phyloP scores from a whole-genome alignment of 2,113 vertebrate species.

The Laterallus jamaicensis region DNA sequence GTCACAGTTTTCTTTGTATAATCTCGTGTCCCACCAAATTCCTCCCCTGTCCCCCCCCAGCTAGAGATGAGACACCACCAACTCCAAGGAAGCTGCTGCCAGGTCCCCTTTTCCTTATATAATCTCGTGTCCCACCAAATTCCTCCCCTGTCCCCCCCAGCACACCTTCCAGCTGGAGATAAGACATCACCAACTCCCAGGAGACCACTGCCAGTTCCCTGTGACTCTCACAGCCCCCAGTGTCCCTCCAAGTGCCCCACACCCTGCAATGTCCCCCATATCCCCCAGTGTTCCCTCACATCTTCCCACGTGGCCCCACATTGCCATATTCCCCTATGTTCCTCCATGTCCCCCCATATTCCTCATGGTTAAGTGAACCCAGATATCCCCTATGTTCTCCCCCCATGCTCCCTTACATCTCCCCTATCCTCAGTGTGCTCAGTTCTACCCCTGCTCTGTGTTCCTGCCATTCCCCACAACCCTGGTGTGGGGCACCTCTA shows the following conservation, averaged over 20 bases:
- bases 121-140: neutral
- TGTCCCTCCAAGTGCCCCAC: neutral
- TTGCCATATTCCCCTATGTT: no score
- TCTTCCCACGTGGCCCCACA: neutral
- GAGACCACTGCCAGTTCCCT: neutral
- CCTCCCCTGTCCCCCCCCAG: no score
- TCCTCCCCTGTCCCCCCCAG: neutral
- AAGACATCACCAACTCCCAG: neutral
- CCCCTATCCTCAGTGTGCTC: neutral
- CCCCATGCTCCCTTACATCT: no score
- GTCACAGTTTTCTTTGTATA: slow-evolving; percentile 18
- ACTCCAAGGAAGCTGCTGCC: no score
- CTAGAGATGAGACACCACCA: no score
- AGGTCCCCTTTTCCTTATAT: no score
- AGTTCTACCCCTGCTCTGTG: no score
- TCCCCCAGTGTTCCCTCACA: neutral
- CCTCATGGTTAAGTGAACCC: neutral
- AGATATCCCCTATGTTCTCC: no score
- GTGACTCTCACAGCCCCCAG: neutral
- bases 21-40: no score
- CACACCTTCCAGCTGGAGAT: neutral
- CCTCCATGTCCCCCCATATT: neutral
- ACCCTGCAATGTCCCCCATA: neutral
- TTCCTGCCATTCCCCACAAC: no score
- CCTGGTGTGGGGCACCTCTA: no score